These are phyloP conservation scores for Pluvialis apricaria DNA, from an alignment of 2,113 vertebrate genomes.

Conservation along the genomic window DNA sequence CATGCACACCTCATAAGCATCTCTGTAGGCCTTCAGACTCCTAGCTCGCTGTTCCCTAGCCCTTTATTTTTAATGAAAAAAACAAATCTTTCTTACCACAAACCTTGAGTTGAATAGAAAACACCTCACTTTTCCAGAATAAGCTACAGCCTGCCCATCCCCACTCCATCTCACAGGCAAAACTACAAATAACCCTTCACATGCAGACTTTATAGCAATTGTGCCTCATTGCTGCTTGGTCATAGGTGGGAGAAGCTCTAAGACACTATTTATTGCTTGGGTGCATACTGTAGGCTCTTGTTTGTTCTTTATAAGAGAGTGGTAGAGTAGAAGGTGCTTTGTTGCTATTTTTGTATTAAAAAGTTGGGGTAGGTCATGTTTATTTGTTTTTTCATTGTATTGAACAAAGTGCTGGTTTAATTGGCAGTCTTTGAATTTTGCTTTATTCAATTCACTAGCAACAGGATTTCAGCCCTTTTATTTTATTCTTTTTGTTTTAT, in stretches of 20 bases:
- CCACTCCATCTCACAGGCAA: fast-evolving
- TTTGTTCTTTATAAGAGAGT: neutral
- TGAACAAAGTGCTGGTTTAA: neutral
- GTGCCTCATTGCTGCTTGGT: neutral
- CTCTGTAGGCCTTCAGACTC: neutral
- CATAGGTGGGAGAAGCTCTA: neutral
- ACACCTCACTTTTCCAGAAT: fast-evolving
- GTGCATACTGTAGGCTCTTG: fast-evolving
- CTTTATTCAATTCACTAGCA: neutral
- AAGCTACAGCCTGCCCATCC: fast-evolving
- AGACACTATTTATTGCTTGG: neutral
- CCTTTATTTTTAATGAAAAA: neutral
- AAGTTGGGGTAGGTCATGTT: fast-evolving
- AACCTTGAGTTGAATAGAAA: neutral
- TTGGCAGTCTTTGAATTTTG: neutral
- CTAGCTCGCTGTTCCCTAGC: fast-evolving
- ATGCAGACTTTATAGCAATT: neutral
- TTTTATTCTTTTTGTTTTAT: neutral
- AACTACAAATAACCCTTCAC: fast-evolving
- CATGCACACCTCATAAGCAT: neutral
- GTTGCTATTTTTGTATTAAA: neutral
- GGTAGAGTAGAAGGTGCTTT: neutral
- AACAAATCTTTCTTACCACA: neutral
- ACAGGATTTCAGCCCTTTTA: neutral
- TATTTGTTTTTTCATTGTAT: neutral